Base-by-base conservation (phyloP, 2,113 vertebrate genomes). In the Mustela lutreola region DNA sequence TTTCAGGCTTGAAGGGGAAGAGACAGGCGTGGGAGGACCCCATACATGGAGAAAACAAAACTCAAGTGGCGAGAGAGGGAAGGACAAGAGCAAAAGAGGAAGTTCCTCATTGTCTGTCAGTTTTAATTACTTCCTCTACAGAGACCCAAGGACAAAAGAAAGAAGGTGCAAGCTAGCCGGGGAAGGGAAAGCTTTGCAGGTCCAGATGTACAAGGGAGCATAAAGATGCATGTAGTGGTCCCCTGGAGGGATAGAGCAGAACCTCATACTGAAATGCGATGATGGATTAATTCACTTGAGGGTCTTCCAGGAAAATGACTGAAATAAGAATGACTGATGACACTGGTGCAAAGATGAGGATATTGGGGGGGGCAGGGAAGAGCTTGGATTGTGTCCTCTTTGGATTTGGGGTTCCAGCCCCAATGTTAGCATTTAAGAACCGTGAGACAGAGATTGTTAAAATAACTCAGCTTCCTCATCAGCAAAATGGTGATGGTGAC, bases 61-160 rank as follows among this genome's bases (percentile, higher is more conserved):
- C 18, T 56, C 1, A 4, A 80, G 67, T 33, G 21, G 14, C 2
- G 21, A 81, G n/a, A 84, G 42, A 89, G 36, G 60, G 78, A 83
- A 79, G 48, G 50, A 12, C 81, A 53, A 82, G 67, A 39, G 31
- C n/a, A 18, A 4, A 81, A 84, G 73, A 83, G 82, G 85, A 89
- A 96, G 93, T 73, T 45, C 42, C 73, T 91, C 1, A 12, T 94
- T 39, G 26, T 71, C 83, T 63, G 80, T 36, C 7, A 6, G 31
- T 62, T 93, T 76, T 56, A 91, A 92, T 96, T 58, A 83, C 50
- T 97, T 95, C 80, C 83, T 79, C 83, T 75, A 22, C 39, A 76
- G 73, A 92, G 39, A 86, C 36, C 63, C 11, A 11, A 67, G n/a
- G 73, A 96, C 14, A 31, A 70, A 75, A 70, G 81, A 56, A 84